Conservation (phyloP, 1,140 invertebrate species). For the Drosophila auraria region DNA sequence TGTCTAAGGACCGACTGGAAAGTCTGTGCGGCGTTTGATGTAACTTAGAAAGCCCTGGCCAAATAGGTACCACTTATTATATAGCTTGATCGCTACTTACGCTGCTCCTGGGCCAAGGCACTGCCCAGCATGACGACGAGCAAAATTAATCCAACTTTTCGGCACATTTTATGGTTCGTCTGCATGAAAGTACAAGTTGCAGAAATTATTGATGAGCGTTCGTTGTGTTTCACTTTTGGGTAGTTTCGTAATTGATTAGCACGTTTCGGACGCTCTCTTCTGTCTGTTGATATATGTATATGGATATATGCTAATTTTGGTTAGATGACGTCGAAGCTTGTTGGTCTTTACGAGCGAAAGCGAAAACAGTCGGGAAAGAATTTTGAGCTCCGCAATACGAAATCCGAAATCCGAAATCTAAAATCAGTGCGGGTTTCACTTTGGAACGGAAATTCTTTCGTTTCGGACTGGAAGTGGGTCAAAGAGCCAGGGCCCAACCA, state of each 20-base stretch:
- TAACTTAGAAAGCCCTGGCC: slow-evolving; percentile 53
- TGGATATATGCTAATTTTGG: slow-evolving; percentile 66
- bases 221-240: slow-evolving; percentile 68
- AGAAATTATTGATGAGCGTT: slow-evolving; percentile 29
- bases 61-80: slow-evolving; percentile 11
- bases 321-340: slow-evolving; percentile 53
- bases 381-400: slow-evolving; percentile 22
- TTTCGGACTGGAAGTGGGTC: slow-evolving; percentile 58
- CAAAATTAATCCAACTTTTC: slow-evolving; percentile 61
- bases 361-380: slow-evolving; percentile 65
- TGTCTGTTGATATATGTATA: slow-evolving; percentile 3
- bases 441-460: slow-evolving; percentile 64
- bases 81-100: slow-evolving; percentile 55
- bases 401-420: slow-evolving; percentile 8
- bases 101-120: slow-evolving; percentile 64
- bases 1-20: slow-evolving; percentile 45
- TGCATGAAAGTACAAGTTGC: slow-evolving; percentile 77
- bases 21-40: slow-evolving; percentile 30
- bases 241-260: slow-evolving; percentile 80
- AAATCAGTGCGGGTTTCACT: slow-evolving; percentile 43
- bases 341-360: slow-evolving; percentile 58
- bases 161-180: slow-evolving; percentile 51
- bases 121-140: slow-evolving; percentile 52
- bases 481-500: slow-evolving; percentile 56
- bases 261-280: slow-evolving; percentile 43